A percentile compares a stretch with the other conserved stretches of the same genome.
These are phyloP conservation scores for Ricordea florida DNA, from an alignment of 92 coral and sea anemone species.

Conservation along the genomic window DNA sequence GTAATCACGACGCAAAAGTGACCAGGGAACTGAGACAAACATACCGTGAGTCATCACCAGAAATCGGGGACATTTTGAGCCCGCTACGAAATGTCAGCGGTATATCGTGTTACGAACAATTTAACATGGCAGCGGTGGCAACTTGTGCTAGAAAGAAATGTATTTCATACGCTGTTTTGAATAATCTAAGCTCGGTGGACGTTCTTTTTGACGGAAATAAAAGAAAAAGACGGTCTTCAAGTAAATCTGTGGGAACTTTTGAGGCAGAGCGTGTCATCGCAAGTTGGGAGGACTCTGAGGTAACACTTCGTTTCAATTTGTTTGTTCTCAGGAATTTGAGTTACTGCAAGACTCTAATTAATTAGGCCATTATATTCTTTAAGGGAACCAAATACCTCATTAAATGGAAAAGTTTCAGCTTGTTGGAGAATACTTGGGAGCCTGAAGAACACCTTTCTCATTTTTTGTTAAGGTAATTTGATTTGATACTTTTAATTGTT, in stretches of 20 bases:
- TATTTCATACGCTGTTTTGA: not conserved
- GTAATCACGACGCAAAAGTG: no score
- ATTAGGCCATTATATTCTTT: not conserved
- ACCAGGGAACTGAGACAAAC: not conserved
- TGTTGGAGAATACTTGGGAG: constrained; percentile 34
- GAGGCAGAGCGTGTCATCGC: no score
- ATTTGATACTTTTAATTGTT: no score
- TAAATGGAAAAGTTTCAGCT: constrained; percentile 44
- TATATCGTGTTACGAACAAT: not conserved
- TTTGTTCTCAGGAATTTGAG: no score
- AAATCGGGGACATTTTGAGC: constrained; percentile 18
- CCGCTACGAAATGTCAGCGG: not conserved
- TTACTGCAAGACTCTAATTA: not conserved
- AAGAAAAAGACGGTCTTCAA: not conserved
- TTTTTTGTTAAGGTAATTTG: constrained; percentile 21
- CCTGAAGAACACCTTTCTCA: constrained; percentile 44
- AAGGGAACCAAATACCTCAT: constrained; percentile 31
- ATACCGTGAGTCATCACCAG: not conserved
- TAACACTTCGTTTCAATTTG: no score
- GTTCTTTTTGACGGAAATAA: not conserved
- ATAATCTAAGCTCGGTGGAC: not conserved
- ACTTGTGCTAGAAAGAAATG: not conserved
- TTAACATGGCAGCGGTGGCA: not conserved
- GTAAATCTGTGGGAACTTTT: no score
- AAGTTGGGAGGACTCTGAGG: no score